Conservation (phyloP, 2,888 invertebrate genomes). For the Microctonus aethiopoides region DNA sequence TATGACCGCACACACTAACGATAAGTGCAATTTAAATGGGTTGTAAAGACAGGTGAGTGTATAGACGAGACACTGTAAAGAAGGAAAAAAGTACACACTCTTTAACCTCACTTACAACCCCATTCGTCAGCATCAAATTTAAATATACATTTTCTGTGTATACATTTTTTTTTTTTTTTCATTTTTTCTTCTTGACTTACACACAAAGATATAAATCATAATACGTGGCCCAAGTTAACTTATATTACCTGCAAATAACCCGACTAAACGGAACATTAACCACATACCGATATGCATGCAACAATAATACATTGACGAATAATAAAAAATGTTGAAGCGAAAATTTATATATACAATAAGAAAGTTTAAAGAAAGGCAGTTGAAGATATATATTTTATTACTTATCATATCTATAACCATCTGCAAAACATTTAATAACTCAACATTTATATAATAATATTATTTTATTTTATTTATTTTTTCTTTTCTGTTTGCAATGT, state of each 20-base stretch:
- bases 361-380: background rate
- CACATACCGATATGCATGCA: constrained; percentile 19
- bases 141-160: too few species aligned
- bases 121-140: background rate
- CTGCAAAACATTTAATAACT: background rate
- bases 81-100: constrained; percentile 3
- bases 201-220: constrained; percentile 37
- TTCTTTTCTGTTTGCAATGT: background rate
- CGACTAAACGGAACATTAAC: constrained; percentile 11
- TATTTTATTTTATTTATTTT: background rate
- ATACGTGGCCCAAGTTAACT: constrained; percentile 23
- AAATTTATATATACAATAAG: constrained; percentile 14
- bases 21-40: constrained; percentile 47
- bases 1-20: constrained; percentile 43
- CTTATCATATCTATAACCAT: background rate
- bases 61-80: background rate
- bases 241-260: constrained; percentile 33
- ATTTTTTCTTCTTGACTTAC: background rate
- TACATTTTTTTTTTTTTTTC: too few species aligned
- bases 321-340: background rate
- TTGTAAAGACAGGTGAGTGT: constrained; percentile 34
- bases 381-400: background rate
- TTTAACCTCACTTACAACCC: background rate
- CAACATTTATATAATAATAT: too few species aligned
- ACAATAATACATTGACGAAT: background rate